Percentiles rank a stretch among this genome's conserved stretches.
Conservation (phyloP, 2,797 vertebrate species). For the Psittacula echo region DNA sequence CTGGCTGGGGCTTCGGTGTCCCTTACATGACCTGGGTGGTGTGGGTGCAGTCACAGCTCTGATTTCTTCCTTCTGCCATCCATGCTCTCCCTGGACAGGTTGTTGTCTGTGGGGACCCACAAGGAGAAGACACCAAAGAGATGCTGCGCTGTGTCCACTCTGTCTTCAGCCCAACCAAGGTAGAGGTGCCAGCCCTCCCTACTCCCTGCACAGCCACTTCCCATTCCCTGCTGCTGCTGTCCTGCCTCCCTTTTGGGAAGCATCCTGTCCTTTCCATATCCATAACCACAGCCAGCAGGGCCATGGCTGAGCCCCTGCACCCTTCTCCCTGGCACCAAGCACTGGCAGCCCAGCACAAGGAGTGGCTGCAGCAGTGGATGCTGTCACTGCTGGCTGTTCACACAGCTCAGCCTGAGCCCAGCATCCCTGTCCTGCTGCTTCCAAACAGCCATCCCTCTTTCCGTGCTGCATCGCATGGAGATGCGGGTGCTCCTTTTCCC, state of each 20-base stretch:
- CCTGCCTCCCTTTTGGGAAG: background rate
- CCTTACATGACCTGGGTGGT: background rate
- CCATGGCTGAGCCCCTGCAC: background rate
- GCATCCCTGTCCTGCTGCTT: background rate
- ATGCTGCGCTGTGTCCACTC: constrained; percentile 84
- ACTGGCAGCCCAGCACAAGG: background rate
- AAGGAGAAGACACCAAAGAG: constrained; percentile 83
- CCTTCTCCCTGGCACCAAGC: background rate
- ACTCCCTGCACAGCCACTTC: background rate
- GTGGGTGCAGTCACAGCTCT: background rate
- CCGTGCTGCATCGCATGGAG: fast-evolving
- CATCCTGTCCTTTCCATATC: background rate
- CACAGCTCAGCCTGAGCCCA: background rate
- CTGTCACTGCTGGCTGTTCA: background rate
- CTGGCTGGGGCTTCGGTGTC: background rate
- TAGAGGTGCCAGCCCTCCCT: constrained; percentile 48
- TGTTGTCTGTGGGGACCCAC: constrained; percentile 87
- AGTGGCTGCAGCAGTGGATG: background rate
- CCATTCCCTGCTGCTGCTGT: background rate
- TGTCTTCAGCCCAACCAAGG: constrained; percentile 89
- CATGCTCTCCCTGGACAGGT: constrained; percentile 77
- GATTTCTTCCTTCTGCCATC: background rate
- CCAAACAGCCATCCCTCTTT: fast-evolving
- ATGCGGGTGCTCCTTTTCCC: background rate
- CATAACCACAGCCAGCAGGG: fast-evolving